These are phyloP conservation scores for Epinotia ramella DNA, from an alignment of 2,888 invertebrate species.

Conservation along the genomic window DNA sequence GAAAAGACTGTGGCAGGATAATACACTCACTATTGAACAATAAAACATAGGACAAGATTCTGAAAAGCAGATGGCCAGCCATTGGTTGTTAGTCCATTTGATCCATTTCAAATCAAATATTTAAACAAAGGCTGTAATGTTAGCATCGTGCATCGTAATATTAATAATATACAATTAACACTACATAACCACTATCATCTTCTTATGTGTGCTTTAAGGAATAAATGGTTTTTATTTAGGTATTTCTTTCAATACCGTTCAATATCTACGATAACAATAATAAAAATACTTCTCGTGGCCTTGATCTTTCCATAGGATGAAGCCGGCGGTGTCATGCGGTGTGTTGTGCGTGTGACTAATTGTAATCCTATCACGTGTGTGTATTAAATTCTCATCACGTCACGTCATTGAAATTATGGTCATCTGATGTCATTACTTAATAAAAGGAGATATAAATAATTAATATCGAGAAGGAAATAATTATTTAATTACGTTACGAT, in stretches of 20 bases:
- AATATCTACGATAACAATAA: too few relatives aligned
- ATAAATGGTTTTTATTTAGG: neutral
- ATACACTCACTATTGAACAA: too few relatives aligned
- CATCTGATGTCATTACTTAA: conserved; percentile 20
- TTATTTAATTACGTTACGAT: neutral
- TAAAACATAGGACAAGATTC: too few relatives aligned
- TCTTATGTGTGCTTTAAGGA: neutral
- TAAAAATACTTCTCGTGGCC: conserved; percentile 31
- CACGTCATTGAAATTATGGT: conserved; percentile 32
- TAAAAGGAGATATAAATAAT: conserved; percentile 10
- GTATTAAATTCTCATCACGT: conserved; percentile 25
- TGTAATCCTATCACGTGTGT: conserved; percentile 27
- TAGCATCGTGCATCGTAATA: neutral
- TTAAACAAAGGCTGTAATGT: too few relatives aligned
- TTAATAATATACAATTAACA: neutral
- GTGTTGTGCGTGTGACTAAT: conserved; percentile 32
- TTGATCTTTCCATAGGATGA: conserved; percentile 32
- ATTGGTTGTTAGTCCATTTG: too few relatives aligned
- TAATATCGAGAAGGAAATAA: neutral
- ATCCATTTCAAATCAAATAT: too few relatives aligned
- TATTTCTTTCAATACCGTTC: conserved; percentile 1
- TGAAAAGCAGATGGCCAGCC: too few relatives aligned
- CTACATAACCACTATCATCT: neutral
- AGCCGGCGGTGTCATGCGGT: neutral
- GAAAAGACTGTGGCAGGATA: too few relatives aligned